Percentiles rank a stretch among this genome's conserved stretches.
Conservation (phyloP, 2,888 invertebrate genomes). For the Parnassius smintheus region DNA sequence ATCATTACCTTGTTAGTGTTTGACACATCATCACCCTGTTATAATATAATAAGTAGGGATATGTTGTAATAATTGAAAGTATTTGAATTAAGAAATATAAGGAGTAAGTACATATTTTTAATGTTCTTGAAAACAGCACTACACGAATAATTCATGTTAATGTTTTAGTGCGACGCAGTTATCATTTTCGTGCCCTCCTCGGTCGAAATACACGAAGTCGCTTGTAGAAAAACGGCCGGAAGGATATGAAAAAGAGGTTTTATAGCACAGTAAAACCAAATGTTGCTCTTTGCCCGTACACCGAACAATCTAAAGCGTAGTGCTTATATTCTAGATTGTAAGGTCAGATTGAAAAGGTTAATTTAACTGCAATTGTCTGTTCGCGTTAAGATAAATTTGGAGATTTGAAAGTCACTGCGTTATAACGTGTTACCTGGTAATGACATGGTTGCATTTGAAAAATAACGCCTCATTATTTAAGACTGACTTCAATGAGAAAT, state of each 20-base stretch:
- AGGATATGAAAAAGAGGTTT: slow-evolving; percentile 27
- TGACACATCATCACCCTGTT: too few species aligned
- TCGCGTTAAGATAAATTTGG: slow-evolving; percentile 19
- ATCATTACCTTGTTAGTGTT: too few species aligned
- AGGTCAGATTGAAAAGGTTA: slow-evolving; percentile 28
- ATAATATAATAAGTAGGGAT: too few species aligned
- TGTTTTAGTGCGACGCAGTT: slow-evolving; percentile 4
- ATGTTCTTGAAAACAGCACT: neutral
- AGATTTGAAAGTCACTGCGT: slow-evolving; percentile 20
- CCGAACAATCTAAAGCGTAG: slow-evolving; percentile 20
- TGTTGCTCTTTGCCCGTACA: slow-evolving; percentile 22
- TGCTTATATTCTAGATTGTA: slow-evolving; percentile 25
- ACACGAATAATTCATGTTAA: neutral
- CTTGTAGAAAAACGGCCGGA: slow-evolving; percentile 22
- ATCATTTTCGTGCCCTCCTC: slow-evolving; percentile 5
- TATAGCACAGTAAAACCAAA: slow-evolving; percentile 25
- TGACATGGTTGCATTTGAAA: neutral
- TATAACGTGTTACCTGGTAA: slow-evolving; percentile 4
- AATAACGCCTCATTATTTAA: neutral
- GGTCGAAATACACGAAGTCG: slow-evolving; percentile 10
- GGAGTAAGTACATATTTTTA: neutral
- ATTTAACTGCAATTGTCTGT: slow-evolving; percentile 23
- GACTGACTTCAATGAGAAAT: too few species aligned
- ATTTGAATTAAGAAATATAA: too few species aligned
- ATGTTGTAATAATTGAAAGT: too few species aligned